Conservation (phyloP, 2,113 vertebrate species). For the Oreochromis spilurus region DNA sequence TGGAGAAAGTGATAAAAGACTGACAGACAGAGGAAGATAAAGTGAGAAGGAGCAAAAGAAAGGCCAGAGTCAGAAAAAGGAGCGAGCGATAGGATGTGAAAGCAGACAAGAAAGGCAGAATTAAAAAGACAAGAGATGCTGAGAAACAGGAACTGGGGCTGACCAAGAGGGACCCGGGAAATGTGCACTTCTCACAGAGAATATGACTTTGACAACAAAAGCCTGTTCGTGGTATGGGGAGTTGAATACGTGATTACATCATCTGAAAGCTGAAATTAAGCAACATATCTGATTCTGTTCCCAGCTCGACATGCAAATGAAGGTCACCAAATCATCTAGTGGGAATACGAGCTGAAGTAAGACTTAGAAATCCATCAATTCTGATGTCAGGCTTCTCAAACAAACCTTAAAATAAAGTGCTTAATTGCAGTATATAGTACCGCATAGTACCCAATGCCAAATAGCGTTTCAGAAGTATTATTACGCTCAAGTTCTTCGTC, state of each 20-base stretch:
- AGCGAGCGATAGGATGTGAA: slow-evolving; percentile 2
- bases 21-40: slow-evolving; percentile 1
- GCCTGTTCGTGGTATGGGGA: not conserved
- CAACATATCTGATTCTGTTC: not conserved
- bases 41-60: not conserved
- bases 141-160: slow-evolving; percentile 4
- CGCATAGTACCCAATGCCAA: not conserved
- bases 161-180: slow-evolving; percentile 7
- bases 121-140: not conserved
- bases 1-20: slow-evolving; percentile 14
- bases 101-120: slow-evolving; percentile 7
- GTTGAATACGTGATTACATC: not conserved
- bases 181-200: slow-evolving; percentile 6
- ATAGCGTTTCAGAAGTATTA: not conserved
- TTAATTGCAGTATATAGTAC: not conserved
- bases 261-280: not conserved
- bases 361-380: not conserved
- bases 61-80: not conserved
- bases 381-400: not conserved
- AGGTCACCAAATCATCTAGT: not conserved
- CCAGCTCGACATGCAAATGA: not conserved
- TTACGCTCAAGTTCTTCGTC: not conserved
- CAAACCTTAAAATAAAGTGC: not conserved
- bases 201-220: not conserved
- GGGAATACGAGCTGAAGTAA: not conserved